phyloP scores from a whole-genome alignment of 2,888 invertebrate genomes.

The Cabera pusaria region DNA sequence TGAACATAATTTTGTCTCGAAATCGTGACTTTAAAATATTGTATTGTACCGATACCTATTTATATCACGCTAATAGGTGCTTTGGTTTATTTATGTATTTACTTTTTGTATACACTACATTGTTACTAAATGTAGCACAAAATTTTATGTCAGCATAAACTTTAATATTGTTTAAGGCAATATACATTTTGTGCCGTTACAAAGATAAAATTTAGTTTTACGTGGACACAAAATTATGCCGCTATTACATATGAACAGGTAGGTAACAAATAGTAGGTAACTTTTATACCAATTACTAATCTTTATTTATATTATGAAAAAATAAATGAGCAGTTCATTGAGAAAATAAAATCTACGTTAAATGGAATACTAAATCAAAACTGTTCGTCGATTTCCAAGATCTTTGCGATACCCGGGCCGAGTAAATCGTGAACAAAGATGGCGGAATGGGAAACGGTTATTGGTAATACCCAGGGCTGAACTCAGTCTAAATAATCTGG shows the following conservation, averaged over 20 bases:
- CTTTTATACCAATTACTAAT: no score
- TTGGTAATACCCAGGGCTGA: conserved; percentile 51
- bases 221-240: no score
- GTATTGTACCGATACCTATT: conserved; percentile 43
- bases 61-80: conserved; percentile 37
- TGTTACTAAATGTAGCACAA: conserved; percentile 26
- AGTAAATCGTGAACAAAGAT: conserved; percentile 63
- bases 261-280: no score
- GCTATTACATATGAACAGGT: no score
- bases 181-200: no score
- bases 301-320: no score
- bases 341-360: conserved; percentile 24
- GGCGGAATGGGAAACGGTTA: conserved; percentile 65
- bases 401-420: conserved; percentile 37
- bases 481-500: conserved; percentile 18
- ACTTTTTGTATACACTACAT: conserved; percentile 21
- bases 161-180: no score
- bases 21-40: conserved; percentile 58
- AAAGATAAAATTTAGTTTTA: no score
- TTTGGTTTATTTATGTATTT: conserved; percentile 39
- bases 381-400: conserved; percentile 34
- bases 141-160: conserved; percentile 27
- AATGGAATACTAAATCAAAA: conserved; percentile 33
- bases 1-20: conserved; percentile 60
- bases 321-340: no score